Evolutionary conservation across 2,888 invertebrate species (phyloP).

Genomic region (Habroteleia sp.): DNA sequence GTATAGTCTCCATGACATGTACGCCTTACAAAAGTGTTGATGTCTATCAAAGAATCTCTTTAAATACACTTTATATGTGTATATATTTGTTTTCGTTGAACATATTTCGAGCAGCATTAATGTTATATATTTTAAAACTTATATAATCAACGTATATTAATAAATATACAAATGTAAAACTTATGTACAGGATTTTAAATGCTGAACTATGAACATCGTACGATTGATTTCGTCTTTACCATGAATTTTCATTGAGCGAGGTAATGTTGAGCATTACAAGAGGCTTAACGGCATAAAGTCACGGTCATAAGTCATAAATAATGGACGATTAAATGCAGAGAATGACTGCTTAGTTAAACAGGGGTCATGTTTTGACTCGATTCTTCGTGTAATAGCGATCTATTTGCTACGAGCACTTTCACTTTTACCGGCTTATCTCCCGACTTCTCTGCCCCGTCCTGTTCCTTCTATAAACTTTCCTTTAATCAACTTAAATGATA

Average conservation of each 20-base stretch:
- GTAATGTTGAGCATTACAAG: slow-evolving; percentile 32
- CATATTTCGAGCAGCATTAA: neutral
- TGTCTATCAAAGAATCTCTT: slow-evolving; percentile 44
- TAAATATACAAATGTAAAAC: too few relatives aligned
- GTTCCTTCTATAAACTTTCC: slow-evolving; percentile 39
- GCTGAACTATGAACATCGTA: neutral
- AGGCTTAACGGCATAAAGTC: slow-evolving; percentile 36
- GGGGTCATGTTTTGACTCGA: slow-evolving; percentile 51
- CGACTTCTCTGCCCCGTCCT: slow-evolving; percentile 43
- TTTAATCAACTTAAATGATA: slow-evolving; percentile 1
- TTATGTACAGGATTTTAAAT: neutral
- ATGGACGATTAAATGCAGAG: slow-evolving; percentile 18
- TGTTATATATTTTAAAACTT: slow-evolving; percentile 6
- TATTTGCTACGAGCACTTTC: slow-evolving; percentile 44
- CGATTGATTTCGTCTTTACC: slow-evolving; percentile 4
- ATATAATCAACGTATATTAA: too few relatives aligned
- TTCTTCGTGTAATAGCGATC: slow-evolving; percentile 8
- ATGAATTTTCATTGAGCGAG: slow-evolving; percentile 17
- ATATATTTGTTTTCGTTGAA: slow-evolving; percentile 31
- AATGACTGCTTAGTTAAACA: slow-evolving; percentile 12
- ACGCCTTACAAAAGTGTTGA: slow-evolving; percentile 30
- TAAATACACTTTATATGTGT: slow-evolving; percentile 21
- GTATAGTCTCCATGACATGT: slow-evolving; percentile 70
- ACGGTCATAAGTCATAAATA: slow-evolving; percentile 63
- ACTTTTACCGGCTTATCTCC: slow-evolving; percentile 53